These are phyloP conservation scores for Pseudopleuronectes americanus DNA, from an alignment of 2,797 vertebrate species.

Conservation along the genomic window DNA sequence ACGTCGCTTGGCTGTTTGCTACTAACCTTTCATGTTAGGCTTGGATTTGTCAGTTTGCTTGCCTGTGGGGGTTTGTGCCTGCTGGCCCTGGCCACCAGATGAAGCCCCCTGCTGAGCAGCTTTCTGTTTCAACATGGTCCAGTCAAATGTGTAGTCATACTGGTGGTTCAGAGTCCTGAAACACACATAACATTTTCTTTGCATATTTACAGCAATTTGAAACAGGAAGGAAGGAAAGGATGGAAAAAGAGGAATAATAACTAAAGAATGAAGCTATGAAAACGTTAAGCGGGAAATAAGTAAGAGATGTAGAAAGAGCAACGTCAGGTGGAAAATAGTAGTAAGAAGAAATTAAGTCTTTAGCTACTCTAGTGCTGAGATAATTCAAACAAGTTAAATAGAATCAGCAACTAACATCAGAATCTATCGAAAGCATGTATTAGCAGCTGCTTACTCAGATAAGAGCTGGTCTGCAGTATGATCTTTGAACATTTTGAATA, in stretches of 20 bases:
- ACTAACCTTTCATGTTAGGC: conserved; percentile 99
- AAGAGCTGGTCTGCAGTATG: too few relatives aligned
- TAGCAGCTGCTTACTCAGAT: background rate
- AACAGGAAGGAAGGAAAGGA: background rate
- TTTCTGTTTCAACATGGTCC: conserved; percentile 99
- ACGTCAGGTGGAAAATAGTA: background rate
- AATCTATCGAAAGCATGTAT: background rate
- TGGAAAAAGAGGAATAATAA: background rate
- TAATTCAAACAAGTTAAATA: background rate
- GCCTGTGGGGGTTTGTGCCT: conserved; percentile 99
- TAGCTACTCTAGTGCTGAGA: too few relatives aligned
- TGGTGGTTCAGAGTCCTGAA: conserved; percentile 98
- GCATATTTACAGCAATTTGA: background rate
- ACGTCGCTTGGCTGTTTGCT: conserved; percentile 99
- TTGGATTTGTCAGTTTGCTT: conserved; percentile 99
- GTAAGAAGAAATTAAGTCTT: background rate
- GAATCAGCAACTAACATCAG: too few relatives aligned
- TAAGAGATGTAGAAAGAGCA: background rate
- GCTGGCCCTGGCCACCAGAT: conserved; percentile 98
- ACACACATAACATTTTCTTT: conserved; percentile 28
- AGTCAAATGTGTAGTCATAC: conserved; percentile 99
- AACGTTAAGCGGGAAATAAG: background rate
- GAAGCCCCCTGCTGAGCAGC: conserved; percentile 98
- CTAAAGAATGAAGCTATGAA: background rate
- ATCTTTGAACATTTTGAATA: too few relatives aligned